Conservation (phyloP, 2,113 vertebrate species). For the Nesogale talazaci region DNA sequence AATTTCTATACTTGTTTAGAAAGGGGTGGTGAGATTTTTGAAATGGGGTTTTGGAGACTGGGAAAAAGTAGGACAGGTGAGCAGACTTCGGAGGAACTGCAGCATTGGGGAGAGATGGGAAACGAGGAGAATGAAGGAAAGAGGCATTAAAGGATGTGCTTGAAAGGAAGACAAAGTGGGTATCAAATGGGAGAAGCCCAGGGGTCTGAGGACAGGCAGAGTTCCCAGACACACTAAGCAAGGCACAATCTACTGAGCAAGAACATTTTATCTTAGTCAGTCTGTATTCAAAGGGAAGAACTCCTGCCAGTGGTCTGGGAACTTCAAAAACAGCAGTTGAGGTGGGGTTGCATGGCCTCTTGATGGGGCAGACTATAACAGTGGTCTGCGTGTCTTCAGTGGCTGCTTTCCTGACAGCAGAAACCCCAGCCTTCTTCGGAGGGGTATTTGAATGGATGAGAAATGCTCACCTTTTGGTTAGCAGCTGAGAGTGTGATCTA, state of each 20-base stretch:
- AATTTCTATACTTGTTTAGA: conserved; percentile 1
- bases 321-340: background rate
- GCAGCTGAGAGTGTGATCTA: background rate
- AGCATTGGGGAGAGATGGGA: background rate
- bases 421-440: background rate
- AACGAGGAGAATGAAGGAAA: background rate
- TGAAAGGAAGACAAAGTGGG: background rate
- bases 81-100: background rate
- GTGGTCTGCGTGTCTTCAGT: background rate
- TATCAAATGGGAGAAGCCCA: background rate
- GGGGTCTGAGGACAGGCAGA: background rate
- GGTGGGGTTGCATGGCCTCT: background rate
- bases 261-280: background rate
- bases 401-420: background rate
- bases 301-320: background rate
- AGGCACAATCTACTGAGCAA: rapidly evolving
- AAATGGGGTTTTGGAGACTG: background rate
- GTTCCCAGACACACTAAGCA: background rate
- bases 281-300: background rate
- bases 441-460: background rate
- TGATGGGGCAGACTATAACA: background rate
- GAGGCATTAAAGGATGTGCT: background rate
- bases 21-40: background rate
- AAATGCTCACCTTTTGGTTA: background rate
- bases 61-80: background rate